Conservation (phyloP, 2,888 invertebrate genomes). For the Mycogona germanica region DNA sequence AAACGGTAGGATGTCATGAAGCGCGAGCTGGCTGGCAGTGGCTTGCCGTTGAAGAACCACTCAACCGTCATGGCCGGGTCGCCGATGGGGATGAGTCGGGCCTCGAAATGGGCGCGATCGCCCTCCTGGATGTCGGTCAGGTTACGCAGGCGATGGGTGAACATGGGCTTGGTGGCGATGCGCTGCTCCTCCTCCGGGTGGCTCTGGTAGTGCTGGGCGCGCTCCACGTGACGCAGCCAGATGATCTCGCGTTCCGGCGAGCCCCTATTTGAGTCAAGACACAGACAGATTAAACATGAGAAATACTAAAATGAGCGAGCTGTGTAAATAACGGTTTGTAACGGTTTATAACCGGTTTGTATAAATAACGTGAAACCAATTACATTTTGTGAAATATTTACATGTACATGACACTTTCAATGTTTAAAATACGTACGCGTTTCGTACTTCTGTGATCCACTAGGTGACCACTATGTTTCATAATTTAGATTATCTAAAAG, state of each 20-base stretch:
- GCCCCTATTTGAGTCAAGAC: slow-evolving; percentile 43
- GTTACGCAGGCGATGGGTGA: slow-evolving; percentile 76
- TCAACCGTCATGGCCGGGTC: slow-evolving; percentile 94
- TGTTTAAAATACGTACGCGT: no score
- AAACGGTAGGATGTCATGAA: slow-evolving; percentile 92
- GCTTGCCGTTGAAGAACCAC: slow-evolving; percentile 87
- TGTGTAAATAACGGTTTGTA: background rate
- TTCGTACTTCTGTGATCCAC: no score
- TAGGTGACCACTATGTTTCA: no score
- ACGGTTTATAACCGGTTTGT: background rate
- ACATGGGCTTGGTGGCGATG: slow-evolving; percentile 80
- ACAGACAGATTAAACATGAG: background rate
- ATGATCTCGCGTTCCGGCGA: slow-evolving; percentile 88
- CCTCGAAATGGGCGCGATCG: slow-evolving; percentile 91
- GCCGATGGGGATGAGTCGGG: slow-evolving; percentile 90
- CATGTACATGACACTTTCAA: no score
- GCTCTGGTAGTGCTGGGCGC: slow-evolving; percentile 66
- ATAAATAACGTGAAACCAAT: no score
- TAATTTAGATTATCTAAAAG: no score
- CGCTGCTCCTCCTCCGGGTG: slow-evolving; percentile 67
- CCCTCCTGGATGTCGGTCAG: slow-evolving; percentile 67
- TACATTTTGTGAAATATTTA: no score
- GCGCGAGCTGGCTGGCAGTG: slow-evolving; percentile 85
- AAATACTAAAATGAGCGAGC: background rate
- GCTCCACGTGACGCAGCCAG: slow-evolving; percentile 82